Evolutionary conservation across 2,797 vertebrate species (phyloP).

Genomic region (Eulemur mongoz): DNA sequence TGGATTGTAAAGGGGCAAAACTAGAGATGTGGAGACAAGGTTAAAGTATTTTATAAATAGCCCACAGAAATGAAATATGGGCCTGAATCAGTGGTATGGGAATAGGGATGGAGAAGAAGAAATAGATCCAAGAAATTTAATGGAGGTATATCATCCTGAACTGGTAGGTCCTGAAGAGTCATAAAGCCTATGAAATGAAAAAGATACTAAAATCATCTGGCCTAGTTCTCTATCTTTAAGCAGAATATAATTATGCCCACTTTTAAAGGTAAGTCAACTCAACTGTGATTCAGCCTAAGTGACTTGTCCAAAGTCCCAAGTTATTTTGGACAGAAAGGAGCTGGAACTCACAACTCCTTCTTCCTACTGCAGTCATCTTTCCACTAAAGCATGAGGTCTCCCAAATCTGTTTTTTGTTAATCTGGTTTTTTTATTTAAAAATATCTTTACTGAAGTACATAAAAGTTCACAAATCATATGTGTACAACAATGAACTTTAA

Average conservation of each 20-base stretch:
- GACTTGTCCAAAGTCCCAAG: neutral
- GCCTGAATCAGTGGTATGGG: neutral
- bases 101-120: neutral
- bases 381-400: neutral
- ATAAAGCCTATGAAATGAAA: constrained; percentile 39
- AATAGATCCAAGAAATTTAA: constrained; percentile 11
- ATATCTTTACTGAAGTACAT: neutral
- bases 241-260: neutral
- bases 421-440: neutral
- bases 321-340: neutral
- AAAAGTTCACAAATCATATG: neutral
- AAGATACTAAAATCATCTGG: neutral
- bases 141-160: constrained; percentile 33
- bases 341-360: neutral
- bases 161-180: neutral
- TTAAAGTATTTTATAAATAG: constrained; percentile 12
- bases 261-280: neutral
- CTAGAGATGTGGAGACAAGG: neutral
- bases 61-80: neutral
- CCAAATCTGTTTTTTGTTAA: neutral
- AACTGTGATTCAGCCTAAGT: neutral
- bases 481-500: neutral
- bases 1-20: neutral
- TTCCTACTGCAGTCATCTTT: neutral
- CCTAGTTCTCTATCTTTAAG: neutral